Percentiles rank a stretch among this genome's conserved stretches.
phyloP scores from a whole-genome alignment of 2,888 invertebrate genomes.

The Cyaniris semiargus region DNA sequence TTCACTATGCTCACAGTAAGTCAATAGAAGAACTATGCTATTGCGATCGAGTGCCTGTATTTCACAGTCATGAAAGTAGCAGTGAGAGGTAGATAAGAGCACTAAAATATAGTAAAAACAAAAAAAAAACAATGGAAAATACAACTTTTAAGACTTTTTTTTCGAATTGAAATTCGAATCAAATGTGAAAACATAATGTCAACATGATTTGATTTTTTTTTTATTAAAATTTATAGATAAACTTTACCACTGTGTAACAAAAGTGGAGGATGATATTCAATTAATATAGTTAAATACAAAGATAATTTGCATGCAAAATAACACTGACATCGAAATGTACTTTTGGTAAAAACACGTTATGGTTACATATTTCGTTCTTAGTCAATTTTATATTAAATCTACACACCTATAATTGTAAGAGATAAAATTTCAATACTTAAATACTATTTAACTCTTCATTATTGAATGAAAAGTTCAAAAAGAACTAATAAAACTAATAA shows the following conservation, averaged over 20 bases:
- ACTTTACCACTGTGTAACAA: neutral
- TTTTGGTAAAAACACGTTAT: neutral
- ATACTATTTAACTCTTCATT: neutral
- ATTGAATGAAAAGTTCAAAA: neutral
- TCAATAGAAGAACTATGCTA: neutral
- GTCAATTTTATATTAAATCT: neutral
- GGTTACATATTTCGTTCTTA: neutral
- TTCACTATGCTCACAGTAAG: neutral
- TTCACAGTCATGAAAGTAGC: neutral
- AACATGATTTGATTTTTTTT: neutral
- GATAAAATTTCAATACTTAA: conserved; percentile 14
- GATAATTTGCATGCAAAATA: neutral
- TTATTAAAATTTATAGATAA: no score
- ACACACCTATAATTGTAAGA: neutral
- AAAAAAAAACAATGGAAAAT: neutral
- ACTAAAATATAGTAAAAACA: neutral
- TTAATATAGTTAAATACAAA: neutral
- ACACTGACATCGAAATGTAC: neutral
- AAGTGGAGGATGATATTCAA: neutral
- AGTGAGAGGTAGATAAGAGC: conserved; percentile 17
- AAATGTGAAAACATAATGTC: neutral
- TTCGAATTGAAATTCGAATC: neutral
- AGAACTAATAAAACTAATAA: conserved; percentile 4
- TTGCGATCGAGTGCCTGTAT: neutral
- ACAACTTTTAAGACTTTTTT: neutral